Evolutionary conservation across 2,888 invertebrate genomes (phyloP).

Genomic region (Dryobota labecula): DNA sequence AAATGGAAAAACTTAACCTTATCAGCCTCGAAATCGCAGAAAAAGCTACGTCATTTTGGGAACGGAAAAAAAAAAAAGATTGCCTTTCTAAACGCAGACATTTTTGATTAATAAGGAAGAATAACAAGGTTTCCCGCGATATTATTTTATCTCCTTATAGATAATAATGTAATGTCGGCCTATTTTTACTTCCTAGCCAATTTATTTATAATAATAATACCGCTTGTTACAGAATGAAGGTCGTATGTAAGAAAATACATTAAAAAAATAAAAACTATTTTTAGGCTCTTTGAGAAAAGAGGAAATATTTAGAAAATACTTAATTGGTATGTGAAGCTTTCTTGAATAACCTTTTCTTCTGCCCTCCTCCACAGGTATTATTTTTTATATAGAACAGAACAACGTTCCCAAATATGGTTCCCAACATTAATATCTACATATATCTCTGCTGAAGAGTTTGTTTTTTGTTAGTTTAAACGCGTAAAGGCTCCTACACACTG

Average conservation of each 20-base stretch:
- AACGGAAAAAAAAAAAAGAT: not conserved
- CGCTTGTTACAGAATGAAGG: not conserved
- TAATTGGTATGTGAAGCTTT: not conserved
- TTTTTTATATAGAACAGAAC: not conserved
- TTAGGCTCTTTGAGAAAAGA: not conserved
- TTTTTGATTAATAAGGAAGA: constrained; percentile 12
- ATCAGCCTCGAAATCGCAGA: not conserved
- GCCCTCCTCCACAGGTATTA: no score
- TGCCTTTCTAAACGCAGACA: not conserved
- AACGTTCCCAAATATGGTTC: not conserved
- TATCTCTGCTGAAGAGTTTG: no score
- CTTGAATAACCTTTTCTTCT: not conserved
- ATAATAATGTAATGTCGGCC: constrained; percentile 10
- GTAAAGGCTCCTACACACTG: no score
- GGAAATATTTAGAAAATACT: not conserved
- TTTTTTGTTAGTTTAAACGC: no score
- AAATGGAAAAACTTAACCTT: not conserved
- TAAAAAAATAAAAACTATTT: not conserved
- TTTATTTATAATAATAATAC: constrained; percentile 9
- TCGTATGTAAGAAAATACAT: not conserved
- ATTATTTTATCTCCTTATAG: constrained; percentile 11
- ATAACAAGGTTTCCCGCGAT: not conserved
- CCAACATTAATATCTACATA: no score
- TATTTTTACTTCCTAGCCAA: constrained; percentile 12
- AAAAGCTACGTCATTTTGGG: not conserved